Evolutionary conservation across 2,888 invertebrate species (phyloP), one percentile per base, ranked within the genome.

Genomic region (Halocaridina rubra): DNA sequence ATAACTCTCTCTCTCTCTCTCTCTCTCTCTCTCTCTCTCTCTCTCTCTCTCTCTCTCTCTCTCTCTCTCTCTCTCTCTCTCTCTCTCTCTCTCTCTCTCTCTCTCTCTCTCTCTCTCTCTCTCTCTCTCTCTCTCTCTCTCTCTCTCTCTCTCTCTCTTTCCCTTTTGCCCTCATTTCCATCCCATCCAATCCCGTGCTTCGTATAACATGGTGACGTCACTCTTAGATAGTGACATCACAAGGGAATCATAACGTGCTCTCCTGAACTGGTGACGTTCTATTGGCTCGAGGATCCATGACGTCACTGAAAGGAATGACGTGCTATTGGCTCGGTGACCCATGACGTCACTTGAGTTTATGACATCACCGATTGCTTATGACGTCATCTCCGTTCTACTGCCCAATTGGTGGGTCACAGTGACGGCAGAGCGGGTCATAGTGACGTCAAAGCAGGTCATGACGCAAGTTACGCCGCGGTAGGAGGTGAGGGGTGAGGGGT

Each of bases 71-170:
- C 53, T 53, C 53, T 53, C 53, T 53, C 53, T 53, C 53, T 53
- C 53, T 53, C 53, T 5, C 53, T 53, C 53, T 53, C 53, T 53
- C 53, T 53, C 53, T 53, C 53, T 53, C 5, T 64, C 64, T 64
- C 64, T 64, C 64, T 64, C 64, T 64, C 64, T 64, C 64, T 64
- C 64, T 64, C 64, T 64, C 64, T 64, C 64, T 64, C 64, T 64
- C 64, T 64, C 64, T 64, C 64, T 64, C 64, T 64, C 64, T 64
- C 64, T 64, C 64, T 64, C 64, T 64, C 64, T 7, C 64, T 27
- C 29, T 7, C 53, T 53, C 2, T 53, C 53, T 53, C 53, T 53
- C 53, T 53, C 53, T 53, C 53, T 53, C 19, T 10, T 10, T 24
- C 61, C 24, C 19, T 61, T 19, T 61, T 19, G 13, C 61, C 61